Conservation (phyloP, 2,113 vertebrate species). For the Bubo blakistoni region DNA sequence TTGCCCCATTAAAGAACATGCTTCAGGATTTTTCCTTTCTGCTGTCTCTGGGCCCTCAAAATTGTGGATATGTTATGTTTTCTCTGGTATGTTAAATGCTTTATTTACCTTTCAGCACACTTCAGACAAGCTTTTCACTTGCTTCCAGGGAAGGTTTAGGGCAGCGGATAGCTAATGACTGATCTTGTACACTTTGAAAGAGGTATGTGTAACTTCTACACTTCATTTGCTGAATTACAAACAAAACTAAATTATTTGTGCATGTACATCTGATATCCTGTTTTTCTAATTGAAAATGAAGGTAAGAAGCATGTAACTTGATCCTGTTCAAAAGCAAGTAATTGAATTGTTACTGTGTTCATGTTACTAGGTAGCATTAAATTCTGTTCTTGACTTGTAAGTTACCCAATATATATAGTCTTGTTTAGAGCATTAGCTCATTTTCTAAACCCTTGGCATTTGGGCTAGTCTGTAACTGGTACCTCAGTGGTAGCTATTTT, state of each 20-base stretch:
- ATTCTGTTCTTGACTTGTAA: conserved; percentile 10
- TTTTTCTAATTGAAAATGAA: not conserved
- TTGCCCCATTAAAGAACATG: not conserved
- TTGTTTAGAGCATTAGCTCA: conserved; percentile 60
- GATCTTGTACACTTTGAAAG: not conserved
- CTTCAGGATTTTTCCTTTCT: not conserved
- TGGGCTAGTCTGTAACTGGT: conserved; percentile 8
- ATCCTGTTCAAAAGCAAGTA: not conserved
- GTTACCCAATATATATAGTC: not conserved
- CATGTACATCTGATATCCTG: not conserved
- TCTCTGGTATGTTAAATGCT: not conserved
- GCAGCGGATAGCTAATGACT: not conserved
- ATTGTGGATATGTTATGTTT: not conserved
- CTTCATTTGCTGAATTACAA: not conserved
- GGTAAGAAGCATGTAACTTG: not conserved
- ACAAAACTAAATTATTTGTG: not conserved
- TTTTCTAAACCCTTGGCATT: conserved; percentile 42
- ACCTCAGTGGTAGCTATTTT: conserved; percentile 12
- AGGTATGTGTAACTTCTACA: not conserved
- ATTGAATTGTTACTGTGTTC: not conserved
- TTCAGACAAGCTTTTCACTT: not conserved
- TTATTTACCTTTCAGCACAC: not conserved
- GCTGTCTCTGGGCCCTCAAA: not conserved
- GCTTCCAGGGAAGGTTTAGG: not conserved
- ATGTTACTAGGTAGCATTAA: not conserved